These are phyloP conservation scores for Ceraclea dissimilis DNA, from an alignment of 2,888 invertebrate genomes.

Conservation along the genomic window DNA sequence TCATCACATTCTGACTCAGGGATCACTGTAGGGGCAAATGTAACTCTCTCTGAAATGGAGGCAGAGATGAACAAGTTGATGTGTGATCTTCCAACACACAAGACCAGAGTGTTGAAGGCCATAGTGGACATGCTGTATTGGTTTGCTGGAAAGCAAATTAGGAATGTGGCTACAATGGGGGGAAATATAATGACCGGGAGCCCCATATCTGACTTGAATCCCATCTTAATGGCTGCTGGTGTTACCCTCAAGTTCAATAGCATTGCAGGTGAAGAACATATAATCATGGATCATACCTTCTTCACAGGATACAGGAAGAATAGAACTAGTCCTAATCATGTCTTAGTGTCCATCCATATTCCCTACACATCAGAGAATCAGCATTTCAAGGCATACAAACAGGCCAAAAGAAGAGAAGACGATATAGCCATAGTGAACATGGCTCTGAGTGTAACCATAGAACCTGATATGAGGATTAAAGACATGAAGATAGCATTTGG, in stretches of 20 bases:
- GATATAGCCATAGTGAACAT: slow-evolving; percentile 95
- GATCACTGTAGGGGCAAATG: slow-evolving; percentile 70
- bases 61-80: slow-evolving; percentile 49
- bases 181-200: slow-evolving; percentile 94
- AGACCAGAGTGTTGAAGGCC: slow-evolving; percentile 57
- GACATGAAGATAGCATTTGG: slow-evolving; percentile 73
- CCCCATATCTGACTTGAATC: slow-evolving; percentile 94
- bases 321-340: slow-evolving; percentile 62
- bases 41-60: slow-evolving; percentile 68
- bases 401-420: slow-evolving; percentile 85
- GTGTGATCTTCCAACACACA: slow-evolving; percentile 40
- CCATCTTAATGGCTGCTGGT: slow-evolving; percentile 76
- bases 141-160: slow-evolving; percentile 93
- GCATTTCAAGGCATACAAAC: slow-evolving; percentile 81
- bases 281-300: slow-evolving; percentile 69
- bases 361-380: slow-evolving; percentile 64
- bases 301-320: slow-evolving; percentile 84
- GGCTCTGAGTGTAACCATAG: slow-evolving; percentile 58
- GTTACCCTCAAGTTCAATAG: slow-evolving; percentile 57
- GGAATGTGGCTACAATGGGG: slow-evolving; percentile 86
- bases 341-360: slow-evolving; percentile 71
- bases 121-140: slow-evolving; percentile 81
- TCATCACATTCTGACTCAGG: slow-evolving; percentile 42
- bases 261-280: slow-evolving; percentile 46
- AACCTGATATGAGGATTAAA: slow-evolving; percentile 42